Evolutionary conservation across 2,888 invertebrate genomes (phyloP).

Genomic region (Ophraella communa): DNA sequence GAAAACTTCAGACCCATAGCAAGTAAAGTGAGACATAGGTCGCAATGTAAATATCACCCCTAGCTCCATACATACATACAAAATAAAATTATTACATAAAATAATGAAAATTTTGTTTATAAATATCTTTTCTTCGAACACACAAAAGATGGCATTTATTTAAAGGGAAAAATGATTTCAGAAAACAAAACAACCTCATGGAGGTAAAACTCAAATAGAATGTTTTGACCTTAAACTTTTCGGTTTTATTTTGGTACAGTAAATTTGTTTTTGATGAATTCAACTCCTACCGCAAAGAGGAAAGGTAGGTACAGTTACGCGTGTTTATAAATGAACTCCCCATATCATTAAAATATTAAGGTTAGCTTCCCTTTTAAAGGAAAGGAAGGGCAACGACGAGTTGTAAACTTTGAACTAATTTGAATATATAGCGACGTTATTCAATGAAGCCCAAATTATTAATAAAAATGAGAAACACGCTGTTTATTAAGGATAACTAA

Average conservation of each 20-base stretch:
- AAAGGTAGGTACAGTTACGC: not conserved
- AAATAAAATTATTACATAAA: too few species aligned
- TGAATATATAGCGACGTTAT: not conserved
- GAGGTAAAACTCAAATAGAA: too few species aligned
- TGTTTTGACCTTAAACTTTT: not conserved
- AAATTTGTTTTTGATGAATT: not conserved
- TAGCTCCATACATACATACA: too few species aligned
- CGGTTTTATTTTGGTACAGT: not conserved
- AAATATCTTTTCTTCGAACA: too few species aligned
- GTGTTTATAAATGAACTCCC: not conserved
- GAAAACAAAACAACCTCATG: too few species aligned
- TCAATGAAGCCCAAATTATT: not conserved
- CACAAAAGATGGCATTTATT: too few species aligned
- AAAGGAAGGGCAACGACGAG: not conserved
- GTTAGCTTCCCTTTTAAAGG: not conserved
- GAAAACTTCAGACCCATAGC: too few species aligned
- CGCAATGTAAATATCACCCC: too few species aligned
- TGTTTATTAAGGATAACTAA: not conserved
- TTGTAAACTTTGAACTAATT: not conserved
- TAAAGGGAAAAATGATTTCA: too few species aligned
- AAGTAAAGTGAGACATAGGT: too few species aligned
- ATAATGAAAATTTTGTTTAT: too few species aligned
- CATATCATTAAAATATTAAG: not conserved
- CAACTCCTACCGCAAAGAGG: not conserved
- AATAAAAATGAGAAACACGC: not conserved